Base-by-base conservation (phyloP, 2,113 vertebrate species). In the Falco punctatus region DNA sequence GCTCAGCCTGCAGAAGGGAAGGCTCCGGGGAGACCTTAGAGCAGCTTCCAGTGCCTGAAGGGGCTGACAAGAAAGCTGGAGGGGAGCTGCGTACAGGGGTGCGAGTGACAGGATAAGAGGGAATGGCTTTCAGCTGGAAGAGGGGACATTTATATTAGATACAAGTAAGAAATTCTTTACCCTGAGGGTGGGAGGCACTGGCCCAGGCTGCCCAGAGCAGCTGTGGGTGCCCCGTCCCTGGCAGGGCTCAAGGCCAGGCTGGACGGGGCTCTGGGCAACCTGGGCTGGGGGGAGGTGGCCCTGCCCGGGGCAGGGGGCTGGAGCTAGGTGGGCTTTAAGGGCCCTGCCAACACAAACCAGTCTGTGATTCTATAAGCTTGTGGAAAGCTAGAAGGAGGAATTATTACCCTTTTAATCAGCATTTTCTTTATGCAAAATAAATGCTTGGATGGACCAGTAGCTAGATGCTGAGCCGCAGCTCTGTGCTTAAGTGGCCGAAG, bases 181-280 rank as follows among this genome's bases (percentile, higher is more conserved):
- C 81, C 21, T 0, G 59, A 58, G 35, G 13, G 16, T 65, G 58
- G 35, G 35, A 35, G 35, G 35, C 35, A 24, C 18, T 71, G 66
- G 28, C 1, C 2, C 4, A 18, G 86, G 5, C 5, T 66, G 11
- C 59, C 51, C 67, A 35, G 59, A 51, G 58, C 0, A 35, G 30
- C 5, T 17, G 23, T 17, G 67, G 51, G 49, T 81, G 24, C 5
- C 19, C 57, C 26, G n/a, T 81, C 42, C 24, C n/a, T 75, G 70
- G 54, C 0, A 74, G 14, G 44, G 32, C 0, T 35, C 32, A 27
- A 44, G 15, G 12, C 22, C 10, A 13, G 67, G 30, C 0, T 87
- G 74, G 55, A 62, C 4, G 1, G 32, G 46, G 27, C 1, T 27
- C 5, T 62, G 38, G 52, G 6, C 30, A 8, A 0, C 26, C 69